Percentiles rank a stretch among this genome's conserved stretches.
Conservation (phyloP, 2,888 invertebrate species). For the Nymphalis urticae region DNA sequence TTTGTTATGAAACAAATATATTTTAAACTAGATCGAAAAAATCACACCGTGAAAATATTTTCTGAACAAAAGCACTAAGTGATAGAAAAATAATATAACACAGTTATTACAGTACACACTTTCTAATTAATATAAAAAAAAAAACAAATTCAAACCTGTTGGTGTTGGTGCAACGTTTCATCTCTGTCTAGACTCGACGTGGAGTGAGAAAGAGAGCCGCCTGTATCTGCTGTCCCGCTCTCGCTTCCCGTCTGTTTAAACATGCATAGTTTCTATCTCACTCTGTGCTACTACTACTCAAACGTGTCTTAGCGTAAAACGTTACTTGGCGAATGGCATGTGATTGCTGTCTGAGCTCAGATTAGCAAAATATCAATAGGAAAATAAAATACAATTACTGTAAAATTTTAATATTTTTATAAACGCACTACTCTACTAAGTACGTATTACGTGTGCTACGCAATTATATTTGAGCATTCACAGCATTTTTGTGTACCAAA, state of each 20-base stretch:
- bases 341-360: too few relatives aligned
- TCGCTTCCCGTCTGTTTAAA: conserved; percentile 76
- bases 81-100: neutral
- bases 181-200: conserved; percentile 94
- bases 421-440: too few relatives aligned
- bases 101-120: neutral
- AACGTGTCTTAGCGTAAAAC: conserved; percentile 32
- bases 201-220: conserved; percentile 88
- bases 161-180: conserved; percentile 82
- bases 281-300: conserved; percentile 50
- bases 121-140: neutral
- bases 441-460: too few relatives aligned
- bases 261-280: conserved; percentile 43
- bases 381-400: too few relatives aligned
- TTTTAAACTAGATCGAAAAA: neutral
- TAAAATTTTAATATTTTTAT: too few relatives aligned
- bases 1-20: neutral
- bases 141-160: conserved; percentile 70
- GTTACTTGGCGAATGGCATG: neutral
- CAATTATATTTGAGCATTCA: too few relatives aligned
- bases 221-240: conserved; percentile 82
- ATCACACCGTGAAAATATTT: too few relatives aligned
- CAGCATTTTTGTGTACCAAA: too few relatives aligned
- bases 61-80: too few relatives aligned
- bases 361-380: too few relatives aligned